These are phyloP conservation scores for Ciona savignyi DNA, from an alignment of 23 tunicate species.

Conservation along the genomic window DNA sequence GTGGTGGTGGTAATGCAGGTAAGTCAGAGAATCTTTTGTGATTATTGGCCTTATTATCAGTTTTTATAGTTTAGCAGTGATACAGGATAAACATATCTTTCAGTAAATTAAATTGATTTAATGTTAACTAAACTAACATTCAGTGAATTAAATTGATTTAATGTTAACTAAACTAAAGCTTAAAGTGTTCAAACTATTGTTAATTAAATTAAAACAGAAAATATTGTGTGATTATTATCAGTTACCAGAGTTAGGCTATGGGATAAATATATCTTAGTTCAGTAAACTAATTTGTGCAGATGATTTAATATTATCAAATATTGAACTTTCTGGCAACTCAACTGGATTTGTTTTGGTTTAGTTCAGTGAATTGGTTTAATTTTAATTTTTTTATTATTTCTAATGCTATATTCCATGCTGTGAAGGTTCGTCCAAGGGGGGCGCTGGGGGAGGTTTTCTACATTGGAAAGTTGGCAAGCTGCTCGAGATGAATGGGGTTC, in stretches of 20 bases:
- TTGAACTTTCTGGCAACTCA: too few relatives aligned
- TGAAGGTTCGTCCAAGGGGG: constrained; percentile 10
- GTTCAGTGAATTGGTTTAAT: not conserved
- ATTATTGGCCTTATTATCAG: too few relatives aligned
- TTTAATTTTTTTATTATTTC: not conserved
- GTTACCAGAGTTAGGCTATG: too few relatives aligned
- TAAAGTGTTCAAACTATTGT: not conserved
- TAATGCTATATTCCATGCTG: not conserved
- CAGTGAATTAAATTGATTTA: not conserved
- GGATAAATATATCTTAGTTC: too few relatives aligned
- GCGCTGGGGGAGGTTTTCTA: constrained; percentile 16
- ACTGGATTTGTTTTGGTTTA: not conserved
- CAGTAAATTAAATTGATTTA: not conserved
- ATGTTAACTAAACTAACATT: not conserved
- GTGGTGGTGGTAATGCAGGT: constrained; percentile 29
- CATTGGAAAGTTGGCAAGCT: constrained; percentile 16
- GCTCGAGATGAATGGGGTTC: constrained; percentile 23
- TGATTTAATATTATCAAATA: too few relatives aligned
- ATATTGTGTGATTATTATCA: too few relatives aligned
- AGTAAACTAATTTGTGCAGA: too few relatives aligned
- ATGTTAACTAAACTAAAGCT: not conserved
- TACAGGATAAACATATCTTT: too few relatives aligned
- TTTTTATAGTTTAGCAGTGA: too few relatives aligned
- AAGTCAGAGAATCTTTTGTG: too few relatives aligned
- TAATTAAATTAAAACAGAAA: not conserved